These are phyloP conservation scores for Hirtodrosophila histrioides DNA, from an alignment of 2,888 invertebrate species.

Conservation along the genomic window DNA sequence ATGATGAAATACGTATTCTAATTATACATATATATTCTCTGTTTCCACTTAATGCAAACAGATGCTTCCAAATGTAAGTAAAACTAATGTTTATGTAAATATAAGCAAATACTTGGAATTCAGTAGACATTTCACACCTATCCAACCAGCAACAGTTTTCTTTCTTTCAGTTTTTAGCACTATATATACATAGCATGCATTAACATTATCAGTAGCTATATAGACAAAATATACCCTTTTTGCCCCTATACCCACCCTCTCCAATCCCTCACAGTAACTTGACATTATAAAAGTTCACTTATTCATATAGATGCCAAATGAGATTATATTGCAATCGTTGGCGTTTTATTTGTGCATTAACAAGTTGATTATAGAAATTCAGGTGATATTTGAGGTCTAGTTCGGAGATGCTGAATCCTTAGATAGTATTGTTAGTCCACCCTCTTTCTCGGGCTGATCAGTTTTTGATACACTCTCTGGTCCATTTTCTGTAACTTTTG, in stretches of 20 bases:
- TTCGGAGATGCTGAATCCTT: neutral
- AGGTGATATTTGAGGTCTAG: slow-evolving; percentile 1
- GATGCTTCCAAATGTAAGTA: slow-evolving; percentile 84
- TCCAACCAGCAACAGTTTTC: slow-evolving; percentile 7
- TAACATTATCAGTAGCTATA: slow-evolving; percentile 31
- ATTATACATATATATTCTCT: slow-evolving; percentile 57
- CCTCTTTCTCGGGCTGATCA: too few relatives aligned
- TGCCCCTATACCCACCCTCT: neutral
- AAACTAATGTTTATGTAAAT: slow-evolving; percentile 27
- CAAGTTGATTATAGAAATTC: slow-evolving; percentile 16
- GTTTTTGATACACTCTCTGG: too few relatives aligned
- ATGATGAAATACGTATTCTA: slow-evolving; percentile 20
- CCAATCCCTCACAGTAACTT: neutral
- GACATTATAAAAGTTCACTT: slow-evolving; percentile 17
- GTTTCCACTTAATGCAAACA: slow-evolving; percentile 81
- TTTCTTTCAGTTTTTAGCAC: slow-evolving; percentile 13
- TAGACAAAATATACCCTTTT: slow-evolving; percentile 20
- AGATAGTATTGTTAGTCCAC: slow-evolving; percentile 3
- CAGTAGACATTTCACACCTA: slow-evolving; percentile 15
- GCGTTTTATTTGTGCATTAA: slow-evolving; percentile 33
- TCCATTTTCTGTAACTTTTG: too few relatives aligned
- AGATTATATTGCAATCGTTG: neutral
- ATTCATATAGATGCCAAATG: slow-evolving; percentile 16
- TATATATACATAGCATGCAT: slow-evolving; percentile 29
- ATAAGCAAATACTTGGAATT: slow-evolving; percentile 19